phyloP scores from a whole-genome alignment of 2,888 invertebrate species.

The Stenchaetothrips biformis region DNA sequence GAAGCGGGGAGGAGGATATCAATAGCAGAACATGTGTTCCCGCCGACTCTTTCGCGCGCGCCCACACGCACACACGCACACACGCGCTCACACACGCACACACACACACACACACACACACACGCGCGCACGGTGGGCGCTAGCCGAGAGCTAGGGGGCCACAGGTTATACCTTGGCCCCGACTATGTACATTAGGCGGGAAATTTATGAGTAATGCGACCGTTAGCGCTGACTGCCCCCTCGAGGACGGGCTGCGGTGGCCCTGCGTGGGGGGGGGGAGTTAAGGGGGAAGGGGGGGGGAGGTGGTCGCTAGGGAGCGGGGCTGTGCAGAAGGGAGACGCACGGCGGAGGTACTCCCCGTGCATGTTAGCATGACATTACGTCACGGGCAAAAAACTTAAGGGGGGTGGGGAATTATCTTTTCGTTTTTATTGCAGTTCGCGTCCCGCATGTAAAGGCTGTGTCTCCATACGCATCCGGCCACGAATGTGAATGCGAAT shows the following conservation, averaged over 20 bases:
- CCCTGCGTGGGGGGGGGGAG: not conserved
- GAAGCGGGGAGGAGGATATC: not conserved
- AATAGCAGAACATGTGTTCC: slow-evolving; percentile 8
- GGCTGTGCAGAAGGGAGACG: no score
- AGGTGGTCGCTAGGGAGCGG: not conserved
- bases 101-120: not conserved
- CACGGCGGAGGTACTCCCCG: no score
- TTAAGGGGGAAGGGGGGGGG: not conserved
- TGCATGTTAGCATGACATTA: no score
- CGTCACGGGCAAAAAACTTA: no score
- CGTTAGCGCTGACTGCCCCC: slow-evolving; percentile 19
- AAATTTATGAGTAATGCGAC: slow-evolving; percentile 22
- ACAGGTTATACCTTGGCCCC: not conserved
- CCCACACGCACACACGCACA: not conserved
- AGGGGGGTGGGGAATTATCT: no score
- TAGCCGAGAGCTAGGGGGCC: not conserved
- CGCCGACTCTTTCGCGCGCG: not conserved
- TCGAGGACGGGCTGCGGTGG: slow-evolving; percentile 13
- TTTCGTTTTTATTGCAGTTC: no score
- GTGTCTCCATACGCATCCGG: no score
- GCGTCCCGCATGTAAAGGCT: no score
- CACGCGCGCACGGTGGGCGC: no score
- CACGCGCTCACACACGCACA: not conserved
- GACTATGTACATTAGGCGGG: slow-evolving; percentile 15
- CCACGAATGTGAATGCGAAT: no score